A percentile compares a stretch with the other conserved stretches of the same genome.
Evolutionary conservation across 2,888 invertebrate genomes (phyloP).

Genomic region (Suillia variegata): DNA sequence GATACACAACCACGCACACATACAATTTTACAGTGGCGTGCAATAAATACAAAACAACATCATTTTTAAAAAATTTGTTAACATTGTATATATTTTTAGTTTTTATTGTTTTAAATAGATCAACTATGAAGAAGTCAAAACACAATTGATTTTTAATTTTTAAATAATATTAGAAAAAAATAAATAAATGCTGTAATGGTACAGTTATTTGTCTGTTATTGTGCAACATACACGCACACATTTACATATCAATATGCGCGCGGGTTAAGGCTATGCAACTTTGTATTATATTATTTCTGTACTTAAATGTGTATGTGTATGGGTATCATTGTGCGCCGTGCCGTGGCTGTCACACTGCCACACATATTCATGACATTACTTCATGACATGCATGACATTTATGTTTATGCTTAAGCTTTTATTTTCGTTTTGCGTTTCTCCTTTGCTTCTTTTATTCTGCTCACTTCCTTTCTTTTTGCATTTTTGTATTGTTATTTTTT

Average conservation of each 20-base stretch:
- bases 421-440: background rate
- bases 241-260: background rate
- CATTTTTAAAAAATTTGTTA: too few species aligned
- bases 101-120: too few species aligned
- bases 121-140: too few species aligned
- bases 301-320: background rate
- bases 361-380: background rate
- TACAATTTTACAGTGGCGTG: too few species aligned
- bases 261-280: background rate
- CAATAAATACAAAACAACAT: too few species aligned
- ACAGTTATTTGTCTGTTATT: too few species aligned
- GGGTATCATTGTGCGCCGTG: background rate
- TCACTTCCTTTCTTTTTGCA: background rate
- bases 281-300: too few species aligned
- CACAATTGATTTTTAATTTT: too few species aligned
- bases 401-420: constrained; percentile 9
- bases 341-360: background rate
- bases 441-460: background rate
- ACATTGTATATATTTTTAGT: too few species aligned
- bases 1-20: background rate
- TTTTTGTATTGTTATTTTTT: background rate
- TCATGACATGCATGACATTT: constrained; percentile 13
- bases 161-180: too few species aligned
- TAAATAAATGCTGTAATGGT: too few species aligned
- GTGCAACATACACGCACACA: too few species aligned